Evolutionary conservation across 2,888 invertebrate species (phyloP).

Genomic region (Euzophera pinguis): DNA sequence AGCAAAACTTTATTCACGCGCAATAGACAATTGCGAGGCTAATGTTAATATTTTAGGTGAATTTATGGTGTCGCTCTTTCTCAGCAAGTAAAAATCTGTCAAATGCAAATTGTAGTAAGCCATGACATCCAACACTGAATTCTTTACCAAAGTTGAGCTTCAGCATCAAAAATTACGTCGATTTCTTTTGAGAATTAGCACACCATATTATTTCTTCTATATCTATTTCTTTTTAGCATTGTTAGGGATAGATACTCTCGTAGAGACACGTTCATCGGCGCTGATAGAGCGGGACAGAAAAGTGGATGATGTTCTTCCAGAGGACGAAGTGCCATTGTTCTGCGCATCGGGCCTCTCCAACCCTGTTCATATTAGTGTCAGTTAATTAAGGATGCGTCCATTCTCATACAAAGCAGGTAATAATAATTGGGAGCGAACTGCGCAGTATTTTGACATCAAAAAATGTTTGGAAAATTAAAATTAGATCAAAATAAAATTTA

Average conservation of each 20-base stretch:
- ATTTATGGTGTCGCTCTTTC: too few relatives aligned
- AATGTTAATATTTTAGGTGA: too few relatives aligned
- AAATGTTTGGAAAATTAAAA: too few relatives aligned
- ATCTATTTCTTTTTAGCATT: constrained; percentile 33
- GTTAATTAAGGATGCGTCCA: constrained; percentile 32
- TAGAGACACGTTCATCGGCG: constrained; percentile 56
- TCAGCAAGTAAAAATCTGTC: too few relatives aligned
- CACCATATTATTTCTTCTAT: neutral
- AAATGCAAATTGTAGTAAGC: too few relatives aligned
- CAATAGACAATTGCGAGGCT: too few relatives aligned
- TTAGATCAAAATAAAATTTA: too few relatives aligned
- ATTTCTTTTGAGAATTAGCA: too few relatives aligned
- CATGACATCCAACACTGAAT: too few relatives aligned
- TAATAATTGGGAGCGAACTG: neutral
- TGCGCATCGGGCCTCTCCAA: constrained; percentile 62
- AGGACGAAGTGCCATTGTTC: constrained; percentile 59
- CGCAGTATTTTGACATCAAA: neutral
- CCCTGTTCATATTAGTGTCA: constrained; percentile 62
- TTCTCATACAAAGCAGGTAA: neutral
- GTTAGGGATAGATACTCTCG: constrained; percentile 50
- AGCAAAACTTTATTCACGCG: too few relatives aligned
- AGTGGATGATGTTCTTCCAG: constrained; percentile 65
- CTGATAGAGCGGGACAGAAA: constrained; percentile 69
- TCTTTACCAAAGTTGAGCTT: too few relatives aligned
- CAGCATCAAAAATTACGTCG: too few relatives aligned